These are phyloP conservation scores for Onychomys leucogaster DNA, from an alignment of 2,797 vertebrate genomes.

Conservation along the genomic window DNA sequence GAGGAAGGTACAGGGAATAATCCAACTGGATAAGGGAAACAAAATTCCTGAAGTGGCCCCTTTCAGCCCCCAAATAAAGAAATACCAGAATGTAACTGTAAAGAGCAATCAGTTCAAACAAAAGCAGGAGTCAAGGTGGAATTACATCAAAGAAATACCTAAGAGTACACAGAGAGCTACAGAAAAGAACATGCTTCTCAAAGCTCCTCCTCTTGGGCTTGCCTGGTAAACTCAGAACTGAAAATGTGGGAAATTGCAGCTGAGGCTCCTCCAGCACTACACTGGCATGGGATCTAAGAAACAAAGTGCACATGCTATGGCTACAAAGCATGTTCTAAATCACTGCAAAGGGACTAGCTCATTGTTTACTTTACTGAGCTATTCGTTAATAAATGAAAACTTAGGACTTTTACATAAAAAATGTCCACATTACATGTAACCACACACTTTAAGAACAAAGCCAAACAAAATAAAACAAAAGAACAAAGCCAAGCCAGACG, in stretches of 20 bases:
- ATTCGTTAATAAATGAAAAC: not conserved
- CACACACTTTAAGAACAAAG: not conserved
- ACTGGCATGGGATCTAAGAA: not conserved
- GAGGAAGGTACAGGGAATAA: not conserved
- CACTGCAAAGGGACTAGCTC: not conserved
- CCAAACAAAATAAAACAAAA: not conserved
- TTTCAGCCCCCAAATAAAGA: not conserved
- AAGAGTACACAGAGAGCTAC: not conserved
- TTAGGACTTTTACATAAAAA: not conserved
- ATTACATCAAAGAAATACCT: not conserved
- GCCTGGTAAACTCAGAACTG: not conserved
- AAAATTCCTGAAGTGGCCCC: not conserved
- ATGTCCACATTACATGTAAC: not conserved
- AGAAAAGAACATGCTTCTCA: not conserved
- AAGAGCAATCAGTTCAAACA: not conserved
- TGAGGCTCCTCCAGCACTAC: not conserved
- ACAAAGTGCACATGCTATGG: not conserved
- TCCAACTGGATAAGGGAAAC: not conserved
- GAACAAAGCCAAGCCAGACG: not conserved
- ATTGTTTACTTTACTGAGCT: slow-evolving; percentile 3
- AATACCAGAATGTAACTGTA: not conserved
- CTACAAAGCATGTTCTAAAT: not conserved
- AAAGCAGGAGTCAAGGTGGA: not conserved
- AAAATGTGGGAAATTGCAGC: not conserved
- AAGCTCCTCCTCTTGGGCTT: not conserved